Base-by-base conservation (phyloP, 1,140 invertebrate genomes). In the Phocides pigmalion region DNA sequence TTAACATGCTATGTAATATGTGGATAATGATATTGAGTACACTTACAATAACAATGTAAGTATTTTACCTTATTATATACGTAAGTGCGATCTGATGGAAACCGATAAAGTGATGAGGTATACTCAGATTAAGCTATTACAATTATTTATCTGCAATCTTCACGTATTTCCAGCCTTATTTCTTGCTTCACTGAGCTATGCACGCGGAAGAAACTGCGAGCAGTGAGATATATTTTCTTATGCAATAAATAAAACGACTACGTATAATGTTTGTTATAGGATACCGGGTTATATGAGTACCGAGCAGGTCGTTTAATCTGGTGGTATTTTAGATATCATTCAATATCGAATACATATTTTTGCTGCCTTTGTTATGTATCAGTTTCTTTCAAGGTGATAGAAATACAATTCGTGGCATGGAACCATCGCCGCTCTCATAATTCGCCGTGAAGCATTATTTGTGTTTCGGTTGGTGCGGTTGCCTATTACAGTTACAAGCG, bases 211-310 rank as follows among this genome's bases (percentile, higher is more conserved):
- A 62, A 28, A 46, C 59, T 44, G 56, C 42, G 20, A 64, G 39
- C 59, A 35, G 56, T 20, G 20, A 64, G 49, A 64, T 64, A 64
- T 39, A 61, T 64, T 64, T 42, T 63, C 39, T 68, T 68, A 68
- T 51, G 54, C 56, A 68, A 68, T 47, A 64, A 64, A 56, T 46
- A 44, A 44, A 39, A 56, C 28, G 49, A 15, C n/a, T n/a, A n/a
- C n/a, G 41, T 54, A 22, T n/a, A 54, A 15, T 9, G 12, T 54
- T 54, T 53, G 16, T 53, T 51, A 32, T 32, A 41, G 37, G 61
- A 51, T 37, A 16, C 32, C 17, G 25, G 32, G 16, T 17, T 19
- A n/a, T n/a, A n/a, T n/a, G n/a, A n/a, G n/a, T n/a, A n/a, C n/a
- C n/a, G n/a, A 32, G 28, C 3, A 32, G n/a, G 28, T 32, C 28